Evolutionary conservation across 2,888 invertebrate genomes (phyloP).

Genomic region (Galeopsomyia nigrocyanea): DNA sequence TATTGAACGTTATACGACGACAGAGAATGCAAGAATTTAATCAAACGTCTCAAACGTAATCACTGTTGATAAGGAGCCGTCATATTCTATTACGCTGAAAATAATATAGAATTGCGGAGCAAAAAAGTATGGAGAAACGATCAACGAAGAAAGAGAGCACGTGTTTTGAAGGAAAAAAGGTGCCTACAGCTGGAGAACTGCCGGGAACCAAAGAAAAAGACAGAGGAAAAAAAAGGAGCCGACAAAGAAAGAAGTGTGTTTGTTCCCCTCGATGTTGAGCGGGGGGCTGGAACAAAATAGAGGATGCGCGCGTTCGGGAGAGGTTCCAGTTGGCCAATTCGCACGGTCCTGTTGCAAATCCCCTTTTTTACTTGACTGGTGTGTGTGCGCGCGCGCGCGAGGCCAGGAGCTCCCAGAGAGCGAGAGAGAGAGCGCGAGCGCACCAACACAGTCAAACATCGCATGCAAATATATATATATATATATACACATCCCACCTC

Average conservation of each 20-base stretch:
- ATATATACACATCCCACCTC: not conserved
- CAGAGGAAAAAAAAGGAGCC: slow-evolving; percentile 20
- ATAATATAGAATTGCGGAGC: too few relatives aligned
- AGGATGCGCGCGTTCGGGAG: not conserved
- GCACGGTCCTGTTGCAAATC: slow-evolving; percentile 25
- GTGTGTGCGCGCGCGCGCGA: not conserved
- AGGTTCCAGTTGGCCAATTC: slow-evolving; percentile 32
- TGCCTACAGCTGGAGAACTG: slow-evolving; percentile 22
- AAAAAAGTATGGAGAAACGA: not conserved
- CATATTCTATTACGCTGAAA: too few relatives aligned
- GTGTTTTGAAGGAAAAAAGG: slow-evolving; percentile 16
- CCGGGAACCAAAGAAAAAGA: slow-evolving; percentile 7
- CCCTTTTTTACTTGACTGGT: not conserved
- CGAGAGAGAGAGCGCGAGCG: not conserved
- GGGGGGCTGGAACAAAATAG: not conserved
- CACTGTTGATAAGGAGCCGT: too few relatives aligned
- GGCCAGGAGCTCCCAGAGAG: slow-evolving; percentile 25
- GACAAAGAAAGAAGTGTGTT: slow-evolving; percentile 12
- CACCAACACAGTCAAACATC: not conserved
- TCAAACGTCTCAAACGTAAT: too few relatives aligned
- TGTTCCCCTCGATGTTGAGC: too few relatives aligned
- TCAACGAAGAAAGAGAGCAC: not conserved
- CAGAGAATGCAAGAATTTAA: too few relatives aligned
- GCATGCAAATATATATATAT: slow-evolving; percentile 19
- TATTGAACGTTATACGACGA: too few relatives aligned